Percentiles rank a stretch among this genome's conserved stretches.
Evolutionary conservation across 2,113 vertebrate species (phyloP).

Genomic region (Psettodes erumei): DNA sequence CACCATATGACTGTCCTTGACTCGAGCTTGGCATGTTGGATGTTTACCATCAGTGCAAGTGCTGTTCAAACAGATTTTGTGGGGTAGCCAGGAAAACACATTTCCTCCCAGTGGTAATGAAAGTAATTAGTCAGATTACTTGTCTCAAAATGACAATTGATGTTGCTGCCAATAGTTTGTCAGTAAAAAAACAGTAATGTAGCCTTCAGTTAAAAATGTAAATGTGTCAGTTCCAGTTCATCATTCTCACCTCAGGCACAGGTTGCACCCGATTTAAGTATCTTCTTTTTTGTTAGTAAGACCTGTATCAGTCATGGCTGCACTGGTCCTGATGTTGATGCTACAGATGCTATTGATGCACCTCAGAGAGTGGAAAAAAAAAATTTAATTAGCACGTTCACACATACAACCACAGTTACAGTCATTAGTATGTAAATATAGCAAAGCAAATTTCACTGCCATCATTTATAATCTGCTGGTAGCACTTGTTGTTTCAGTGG

Average conservation of each 20-base stretch:
- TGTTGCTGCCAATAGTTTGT: neutral
- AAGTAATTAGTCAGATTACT: neutral
- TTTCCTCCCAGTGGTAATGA: neutral
- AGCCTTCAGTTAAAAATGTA: no score
- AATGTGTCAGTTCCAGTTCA: neutral
- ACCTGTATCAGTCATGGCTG: neutral
- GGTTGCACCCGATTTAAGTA: slow-evolving; percentile 3
- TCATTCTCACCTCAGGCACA: neutral
- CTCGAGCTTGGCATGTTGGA: slow-evolving; percentile 15
- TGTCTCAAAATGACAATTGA: neutral
- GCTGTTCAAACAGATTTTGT: slow-evolving; percentile 2
- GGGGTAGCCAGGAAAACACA: neutral
- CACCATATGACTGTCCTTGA: slow-evolving; percentile 52
- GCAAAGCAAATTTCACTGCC: neutral
- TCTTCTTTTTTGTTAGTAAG: neutral
- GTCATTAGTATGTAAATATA: slow-evolving; percentile 2
- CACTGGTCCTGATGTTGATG: neutral
- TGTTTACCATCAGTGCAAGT: slow-evolving; percentile 24
- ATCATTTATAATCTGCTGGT: neutral
- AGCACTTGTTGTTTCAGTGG: slow-evolving; percentile 3
- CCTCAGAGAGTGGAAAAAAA: neutral
- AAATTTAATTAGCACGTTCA: neutral
- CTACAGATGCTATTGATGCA: neutral
- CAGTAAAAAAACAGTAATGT: neutral
- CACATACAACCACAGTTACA: neutral